phyloP scores from a whole-genome alignment of 2,888 invertebrate genomes.

The Anticlea derivata region DNA sequence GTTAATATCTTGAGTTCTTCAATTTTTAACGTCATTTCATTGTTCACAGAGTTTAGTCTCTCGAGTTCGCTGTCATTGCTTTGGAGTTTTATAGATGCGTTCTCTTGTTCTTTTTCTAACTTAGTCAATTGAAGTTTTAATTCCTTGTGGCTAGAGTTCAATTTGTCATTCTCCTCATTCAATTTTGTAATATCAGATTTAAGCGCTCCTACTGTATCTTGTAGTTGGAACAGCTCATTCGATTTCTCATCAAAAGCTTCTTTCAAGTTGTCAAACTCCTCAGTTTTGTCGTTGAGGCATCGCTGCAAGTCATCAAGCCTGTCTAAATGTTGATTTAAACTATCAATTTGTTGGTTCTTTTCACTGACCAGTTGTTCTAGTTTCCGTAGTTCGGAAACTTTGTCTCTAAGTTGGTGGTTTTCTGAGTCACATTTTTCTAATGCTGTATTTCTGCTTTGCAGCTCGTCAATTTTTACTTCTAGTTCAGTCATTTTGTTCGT shows the following conservation, averaged over 20 bases:
- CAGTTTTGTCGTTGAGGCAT: slow-evolving; percentile 75
- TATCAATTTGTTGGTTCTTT: slow-evolving; percentile 81
- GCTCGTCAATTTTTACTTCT: slow-evolving; percentile 77
- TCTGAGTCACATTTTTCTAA: slow-evolving; percentile 69
- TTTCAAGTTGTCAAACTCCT: slow-evolving; percentile 74
- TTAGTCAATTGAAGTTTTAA: slow-evolving; percentile 67
- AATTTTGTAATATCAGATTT: slow-evolving; percentile 66
- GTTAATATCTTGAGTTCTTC: slow-evolving; percentile 70
- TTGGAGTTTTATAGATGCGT: slow-evolving; percentile 66
- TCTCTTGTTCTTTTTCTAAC: slow-evolving; percentile 76
- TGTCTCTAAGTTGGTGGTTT: slow-evolving; percentile 76
- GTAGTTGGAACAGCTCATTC: slow-evolving; percentile 68
- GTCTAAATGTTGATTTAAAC: slow-evolving; percentile 76
- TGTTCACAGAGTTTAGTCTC: slow-evolving; percentile 65
- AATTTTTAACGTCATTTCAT: slow-evolving; percentile 66
- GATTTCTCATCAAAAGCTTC: slow-evolving; percentile 75
- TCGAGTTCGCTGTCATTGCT: slow-evolving; percentile 68
- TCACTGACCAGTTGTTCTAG: slow-evolving; percentile 82
- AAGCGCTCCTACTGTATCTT: slow-evolving; percentile 63
- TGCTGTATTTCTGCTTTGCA: slow-evolving; percentile 67
- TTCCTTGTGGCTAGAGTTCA: slow-evolving; percentile 63
- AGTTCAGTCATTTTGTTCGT: slow-evolving; percentile 75
- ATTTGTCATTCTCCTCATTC: slow-evolving; percentile 69
- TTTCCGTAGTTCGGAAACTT: slow-evolving; percentile 72
- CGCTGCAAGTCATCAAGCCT: slow-evolving; percentile 78